Conservation (phyloP, 1,140 invertebrate species). For the Brachystomella parvula region DNA sequence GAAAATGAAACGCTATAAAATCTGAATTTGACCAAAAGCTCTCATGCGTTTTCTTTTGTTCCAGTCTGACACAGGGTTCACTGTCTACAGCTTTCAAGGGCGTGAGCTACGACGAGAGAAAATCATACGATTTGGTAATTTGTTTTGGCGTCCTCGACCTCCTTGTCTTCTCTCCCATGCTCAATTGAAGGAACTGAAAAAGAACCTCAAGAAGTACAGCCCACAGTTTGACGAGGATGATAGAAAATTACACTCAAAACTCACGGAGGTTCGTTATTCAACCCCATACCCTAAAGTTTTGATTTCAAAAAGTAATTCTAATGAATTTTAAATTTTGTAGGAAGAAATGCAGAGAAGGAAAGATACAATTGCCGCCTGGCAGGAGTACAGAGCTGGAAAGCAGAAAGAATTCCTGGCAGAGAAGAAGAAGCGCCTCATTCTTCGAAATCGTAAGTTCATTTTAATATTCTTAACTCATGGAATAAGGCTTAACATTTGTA, state of each 20-base stretch:
- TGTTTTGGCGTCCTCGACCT: slow-evolving; percentile 92
- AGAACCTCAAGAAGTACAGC: slow-evolving; percentile 96
- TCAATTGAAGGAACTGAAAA: slow-evolving; percentile 88
- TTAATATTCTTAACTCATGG: neutral
- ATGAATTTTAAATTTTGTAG: slow-evolving; percentile 41
- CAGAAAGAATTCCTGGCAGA: slow-evolving; percentile 64
- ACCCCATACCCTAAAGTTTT: neutral
- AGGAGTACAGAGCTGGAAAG: slow-evolving; percentile 67
- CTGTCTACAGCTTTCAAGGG: slow-evolving; percentile 97
- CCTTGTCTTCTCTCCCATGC: slow-evolving; percentile 69
- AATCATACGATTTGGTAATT: slow-evolving; percentile 85
- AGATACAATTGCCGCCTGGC: slow-evolving; percentile 77
- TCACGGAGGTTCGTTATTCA: slow-evolving; percentile 64
- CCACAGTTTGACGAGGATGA: slow-evolving; percentile 94
- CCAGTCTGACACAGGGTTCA: slow-evolving; percentile 84
- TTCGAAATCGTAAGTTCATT: slow-evolving; percentile 69
- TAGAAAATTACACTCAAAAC: slow-evolving; percentile 80
- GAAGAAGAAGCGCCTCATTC: slow-evolving; percentile 67
- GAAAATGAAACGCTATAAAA: too few relatives aligned
- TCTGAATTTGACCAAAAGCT: neutral
- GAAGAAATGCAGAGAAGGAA: slow-evolving; percentile 91
- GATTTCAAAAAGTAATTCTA: slow-evolving; percentile 9
- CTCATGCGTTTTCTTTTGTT: slow-evolving; percentile 27
- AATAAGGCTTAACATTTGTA: slow-evolving; percentile 1
- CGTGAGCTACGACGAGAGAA: slow-evolving; percentile 70